phyloP scores from a whole-genome alignment of 2,888 invertebrate species.

The Caenorhabditis sp. region DNA sequence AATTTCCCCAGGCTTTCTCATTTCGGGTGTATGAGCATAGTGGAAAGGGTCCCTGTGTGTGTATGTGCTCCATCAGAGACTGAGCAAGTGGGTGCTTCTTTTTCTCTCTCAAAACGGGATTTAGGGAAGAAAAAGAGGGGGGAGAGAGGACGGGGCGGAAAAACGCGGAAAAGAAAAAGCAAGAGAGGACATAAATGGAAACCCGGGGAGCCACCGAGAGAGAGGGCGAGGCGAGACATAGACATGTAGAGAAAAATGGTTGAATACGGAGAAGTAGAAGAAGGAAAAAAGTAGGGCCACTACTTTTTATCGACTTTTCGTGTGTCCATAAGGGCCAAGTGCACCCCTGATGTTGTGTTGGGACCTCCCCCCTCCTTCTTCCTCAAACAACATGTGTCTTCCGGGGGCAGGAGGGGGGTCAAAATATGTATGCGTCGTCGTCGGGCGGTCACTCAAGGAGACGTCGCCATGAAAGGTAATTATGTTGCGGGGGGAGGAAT shows the following conservation, averaged over 20 bases:
- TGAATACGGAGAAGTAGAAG: not conserved
- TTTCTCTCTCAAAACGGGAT: conserved; percentile 18
- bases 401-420: not conserved
- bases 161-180: not conserved
- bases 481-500: no score
- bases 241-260: not conserved
- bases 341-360: not conserved
- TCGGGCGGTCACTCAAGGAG: no score
- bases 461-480: no score
- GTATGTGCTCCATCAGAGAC: conserved; percentile 8
- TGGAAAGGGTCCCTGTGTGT: not conserved
- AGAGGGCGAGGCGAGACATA: conserved; percentile 7
- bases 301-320: conserved; percentile 7
- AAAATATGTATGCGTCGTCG: no score
- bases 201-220: not conserved
- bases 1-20: no score
- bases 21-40: not conserved
- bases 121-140: not conserved
- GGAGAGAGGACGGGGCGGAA: not conserved
- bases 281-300: not conserved
- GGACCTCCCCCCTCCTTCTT: no score
- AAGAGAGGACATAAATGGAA: conserved; percentile 5
- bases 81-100: conserved; percentile 11
- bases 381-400: no score
- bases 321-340: not conserved